These are phyloP conservation scores for Papilio polytes DNA, from an alignment of 1,140 invertebrate species.

Conservation along the genomic window DNA sequence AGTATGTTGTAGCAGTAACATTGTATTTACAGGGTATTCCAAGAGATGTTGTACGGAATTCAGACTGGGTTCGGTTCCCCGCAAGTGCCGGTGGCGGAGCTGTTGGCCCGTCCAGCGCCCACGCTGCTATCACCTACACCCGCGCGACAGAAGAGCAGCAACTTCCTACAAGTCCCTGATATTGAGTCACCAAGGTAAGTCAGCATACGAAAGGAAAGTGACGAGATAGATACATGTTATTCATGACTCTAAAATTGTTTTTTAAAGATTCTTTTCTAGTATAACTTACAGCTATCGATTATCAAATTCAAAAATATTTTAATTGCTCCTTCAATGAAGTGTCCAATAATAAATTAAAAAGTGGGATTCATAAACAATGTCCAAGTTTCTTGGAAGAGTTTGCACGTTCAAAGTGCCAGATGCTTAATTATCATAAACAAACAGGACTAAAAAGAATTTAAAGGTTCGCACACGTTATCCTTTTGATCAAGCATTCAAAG, in stretches of 20 bases:
- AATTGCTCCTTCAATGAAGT: not conserved
- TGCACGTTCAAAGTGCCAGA: constrained; percentile 1
- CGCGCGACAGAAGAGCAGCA: constrained; percentile 93
- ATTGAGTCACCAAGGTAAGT: constrained; percentile 82
- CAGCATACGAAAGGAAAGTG: not conserved
- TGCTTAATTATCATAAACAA: constrained; percentile 7
- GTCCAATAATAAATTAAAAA: not conserved
- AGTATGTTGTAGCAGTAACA: not conserved
- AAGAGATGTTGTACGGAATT: constrained; percentile 98
- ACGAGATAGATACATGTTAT: too few relatives aligned
- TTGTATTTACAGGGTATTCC: constrained; percentile 84
- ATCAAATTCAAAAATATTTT: constrained; percentile 1
- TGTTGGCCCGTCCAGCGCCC: constrained; percentile 93
- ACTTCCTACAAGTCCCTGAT: constrained; percentile 94
- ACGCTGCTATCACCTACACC: constrained; percentile 91
- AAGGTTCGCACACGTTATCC: not conserved
- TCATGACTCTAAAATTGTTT: not conserved
- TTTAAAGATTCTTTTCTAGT: not conserved
- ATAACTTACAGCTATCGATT: not conserved
- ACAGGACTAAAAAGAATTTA: not conserved
- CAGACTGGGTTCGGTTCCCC: constrained; percentile 97
- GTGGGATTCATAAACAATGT: not conserved
- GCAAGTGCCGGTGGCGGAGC: constrained; percentile 94
- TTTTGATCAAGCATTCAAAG: not conserved
- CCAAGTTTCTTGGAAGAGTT: not conserved